Evolutionary conservation across 2,888 invertebrate genomes (phyloP), one percentile per base, ranked within the genome.

Genomic region (Colletes collaris): DNA sequence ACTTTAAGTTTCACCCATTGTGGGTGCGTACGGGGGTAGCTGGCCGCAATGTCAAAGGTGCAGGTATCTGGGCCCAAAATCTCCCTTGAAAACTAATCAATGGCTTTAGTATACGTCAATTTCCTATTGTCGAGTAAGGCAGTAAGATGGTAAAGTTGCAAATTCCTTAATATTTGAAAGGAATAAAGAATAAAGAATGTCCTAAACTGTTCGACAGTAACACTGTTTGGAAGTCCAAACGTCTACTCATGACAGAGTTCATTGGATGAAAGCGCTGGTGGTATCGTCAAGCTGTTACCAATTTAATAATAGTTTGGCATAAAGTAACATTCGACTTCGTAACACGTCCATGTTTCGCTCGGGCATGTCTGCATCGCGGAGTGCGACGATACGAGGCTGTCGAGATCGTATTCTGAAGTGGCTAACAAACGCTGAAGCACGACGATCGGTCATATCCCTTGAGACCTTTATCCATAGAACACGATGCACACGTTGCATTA

Each of bases 401-500:
- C 73, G 73, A 70, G 79, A 78, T 80, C 66, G 52, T 60, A 67
- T 76, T 72, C 71, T 68, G 55, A 75, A 81, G 80, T 81, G 80
- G 80, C 63, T 69, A 75, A 75, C 80, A 81, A 79, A 81, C 75
- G 80, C 11, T 58, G 81, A 76, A 62, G 67, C 60, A 65, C 76
- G 64, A 65, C 70, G 75, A 75, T 81, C 80, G 76, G 80, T 75
- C 80, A 74, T 66, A 80, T 80, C 76, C 65, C 80, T 80, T 55
- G 80, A 75, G 80, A 70, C 70, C 56, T 80, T 68, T 76, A 70
- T 79, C 66, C 74, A 55, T 65, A 76, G 66, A 65, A 65, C 76
- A 68, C 68, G 76, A 76, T 75, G 81, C 81, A 76, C 80, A 80
- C 75, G 81, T 56, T 81, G 66, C 80, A 80, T 79, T 81, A 81